Evolutionary conservation across 2,888 invertebrate species (phyloP).

Genomic region (Pachliopta kotzebuea): DNA sequence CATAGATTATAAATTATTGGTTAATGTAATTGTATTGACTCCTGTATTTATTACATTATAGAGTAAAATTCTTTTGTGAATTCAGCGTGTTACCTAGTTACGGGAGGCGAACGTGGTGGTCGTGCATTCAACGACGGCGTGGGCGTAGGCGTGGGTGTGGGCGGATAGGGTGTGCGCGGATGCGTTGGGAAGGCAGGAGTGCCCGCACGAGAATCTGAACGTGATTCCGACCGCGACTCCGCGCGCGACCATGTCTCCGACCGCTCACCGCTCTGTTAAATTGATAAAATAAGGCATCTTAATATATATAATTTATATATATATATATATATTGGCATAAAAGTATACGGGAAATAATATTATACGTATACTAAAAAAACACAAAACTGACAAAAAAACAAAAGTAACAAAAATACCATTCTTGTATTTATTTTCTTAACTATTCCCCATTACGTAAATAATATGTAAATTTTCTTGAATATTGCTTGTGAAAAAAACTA

Average conservation of each 20-base stretch:
- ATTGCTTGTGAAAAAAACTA: neutral
- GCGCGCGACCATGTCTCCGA: conserved; percentile 85
- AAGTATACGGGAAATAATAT: no score
- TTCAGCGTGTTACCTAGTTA: conserved; percentile 54
- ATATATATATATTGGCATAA: no score
- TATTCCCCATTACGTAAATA: no score
- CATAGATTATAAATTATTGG: neutral
- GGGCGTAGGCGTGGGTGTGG: conserved; percentile 82
- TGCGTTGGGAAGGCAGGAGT: conserved; percentile 97
- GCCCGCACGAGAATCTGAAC: conserved; percentile 86
- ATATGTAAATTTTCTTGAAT: no score
- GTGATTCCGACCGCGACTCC: conserved; percentile 80
- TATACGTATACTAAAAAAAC: no score
- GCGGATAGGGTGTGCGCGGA: conserved; percentile 92
- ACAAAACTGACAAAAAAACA: no score
- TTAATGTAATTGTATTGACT: neutral
- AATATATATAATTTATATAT: no score
- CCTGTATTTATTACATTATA: no score
- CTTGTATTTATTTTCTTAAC: no score
- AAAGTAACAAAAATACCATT: no score
- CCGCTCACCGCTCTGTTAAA: conserved; percentile 76
- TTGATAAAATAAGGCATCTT: neutral
- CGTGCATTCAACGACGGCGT: conserved; percentile 80
- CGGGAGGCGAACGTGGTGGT: conserved; percentile 89
- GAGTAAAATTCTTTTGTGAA: neutral